These are phyloP conservation scores for Anorthoa munda DNA, from an alignment of 2,888 invertebrate genomes.

Conservation along the genomic window DNA sequence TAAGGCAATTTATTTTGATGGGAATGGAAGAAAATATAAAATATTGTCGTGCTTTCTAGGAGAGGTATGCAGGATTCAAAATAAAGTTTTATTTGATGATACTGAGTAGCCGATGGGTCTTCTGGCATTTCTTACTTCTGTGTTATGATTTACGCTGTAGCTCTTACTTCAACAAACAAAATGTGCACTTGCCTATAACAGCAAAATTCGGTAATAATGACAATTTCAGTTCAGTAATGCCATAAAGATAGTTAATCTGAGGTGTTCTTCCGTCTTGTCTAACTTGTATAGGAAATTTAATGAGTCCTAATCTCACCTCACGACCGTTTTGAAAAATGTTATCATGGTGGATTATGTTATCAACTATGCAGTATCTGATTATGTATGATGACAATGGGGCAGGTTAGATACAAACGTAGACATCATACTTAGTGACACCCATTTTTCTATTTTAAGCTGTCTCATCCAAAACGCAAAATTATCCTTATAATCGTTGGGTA, in stretches of 20 bases:
- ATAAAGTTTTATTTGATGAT: constrained; percentile 35
- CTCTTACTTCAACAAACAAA: not conserved
- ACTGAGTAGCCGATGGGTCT: not conserved
- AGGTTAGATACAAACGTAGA: not conserved
- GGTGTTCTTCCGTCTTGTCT: too few species aligned
- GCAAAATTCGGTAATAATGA: not conserved
- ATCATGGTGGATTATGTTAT: not conserved
- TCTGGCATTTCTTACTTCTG: not conserved
- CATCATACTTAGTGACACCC: not conserved
- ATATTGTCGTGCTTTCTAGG: constrained; percentile 49
- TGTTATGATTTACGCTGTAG: not conserved
- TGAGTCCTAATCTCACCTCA: not conserved
- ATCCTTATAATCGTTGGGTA: constrained; percentile 47
- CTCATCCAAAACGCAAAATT: constrained; percentile 38
- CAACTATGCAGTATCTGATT: not conserved
- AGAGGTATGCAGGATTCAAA: constrained; percentile 45
- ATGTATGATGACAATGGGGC: not conserved
- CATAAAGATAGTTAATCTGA: too few species aligned
- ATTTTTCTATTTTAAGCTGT: constrained; percentile 25
- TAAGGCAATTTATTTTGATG: constrained; percentile 57
- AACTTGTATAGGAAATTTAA: not conserved
- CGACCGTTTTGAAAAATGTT: not conserved
- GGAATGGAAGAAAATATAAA: constrained; percentile 60
- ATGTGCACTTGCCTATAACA: not conserved
- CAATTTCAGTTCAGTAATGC: not conserved